Base-by-base conservation (phyloP, 2,113 vertebrate species). In the Rynchops niger region DNA sequence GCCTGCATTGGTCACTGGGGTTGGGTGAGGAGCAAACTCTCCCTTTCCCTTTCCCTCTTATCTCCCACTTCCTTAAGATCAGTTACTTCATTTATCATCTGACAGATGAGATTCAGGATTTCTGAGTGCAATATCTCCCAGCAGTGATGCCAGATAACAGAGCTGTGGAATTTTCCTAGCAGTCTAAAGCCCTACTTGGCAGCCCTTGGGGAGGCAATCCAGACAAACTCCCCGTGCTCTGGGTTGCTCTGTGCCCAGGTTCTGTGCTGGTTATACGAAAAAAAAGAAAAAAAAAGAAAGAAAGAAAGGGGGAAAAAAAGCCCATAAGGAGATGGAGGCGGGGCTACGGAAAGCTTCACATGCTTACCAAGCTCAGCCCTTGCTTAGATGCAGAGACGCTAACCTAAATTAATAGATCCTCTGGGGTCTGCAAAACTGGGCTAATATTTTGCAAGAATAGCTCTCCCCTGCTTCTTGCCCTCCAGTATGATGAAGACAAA, bases 401-500 rank as follows among this genome's bases (percentile, higher is more conserved):
- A 96, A 97, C 94, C 93, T 91, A 82, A 95, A 95, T 94, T 88
- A 95, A 93, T 96, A 78, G 93, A 91, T 93, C 88, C 89, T 97
- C 93, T 80, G 89, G 94, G 94, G 83, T 86, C 82, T 95, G 80
- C 90, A 95, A 80, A 97, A 95, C 90, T 97, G 90, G 95, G 90
- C 89, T 97, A 94, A 96, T 97, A 95, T 95, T 97, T 96, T 94
- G 93, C 94, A 94, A 72, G 92, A 97, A 90, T 85, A 95, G 76
- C 87, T 87, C 82, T 97, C 85, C 84, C 92, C 58, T 96, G 94
- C 78, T 84, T 82, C 84, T 88, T 93, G 90, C 90, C 86, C 94
- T 95, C 89, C 82, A 89, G 87, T 38, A 52, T 86, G 92, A 97
- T 95, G 86, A 97, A 97, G 94, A 97, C 79, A 97, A 96, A 96